phyloP scores from a whole-genome alignment of 2,113 vertebrate species.

The Daubentonia madagascariensis region DNA sequence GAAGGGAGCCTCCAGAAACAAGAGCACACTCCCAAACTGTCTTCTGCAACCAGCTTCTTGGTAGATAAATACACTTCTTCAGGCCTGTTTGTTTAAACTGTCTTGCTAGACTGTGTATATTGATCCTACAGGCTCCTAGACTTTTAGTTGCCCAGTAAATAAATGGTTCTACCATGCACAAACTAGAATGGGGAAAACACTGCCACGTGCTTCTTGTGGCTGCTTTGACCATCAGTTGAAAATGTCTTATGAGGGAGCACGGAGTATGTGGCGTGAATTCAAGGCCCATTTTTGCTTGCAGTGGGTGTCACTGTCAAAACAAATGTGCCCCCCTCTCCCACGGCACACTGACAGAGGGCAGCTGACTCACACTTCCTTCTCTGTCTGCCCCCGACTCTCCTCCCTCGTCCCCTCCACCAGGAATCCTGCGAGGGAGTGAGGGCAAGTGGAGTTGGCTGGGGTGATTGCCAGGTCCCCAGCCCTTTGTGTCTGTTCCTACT shows the following conservation, averaged over 20 bases:
- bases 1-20: not conserved
- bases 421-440: not conserved
- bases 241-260: not conserved
- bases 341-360: not conserved
- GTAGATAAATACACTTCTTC: not conserved
- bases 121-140: not conserved
- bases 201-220: not conserved
- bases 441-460: not conserved
- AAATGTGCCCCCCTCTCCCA: not conserved
- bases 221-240: not conserved
- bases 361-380: not conserved
- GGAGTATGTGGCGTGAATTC: not conserved
- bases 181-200: not conserved
- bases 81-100: not conserved
- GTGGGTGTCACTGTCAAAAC: not conserved
- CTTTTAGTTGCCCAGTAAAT: not conserved
- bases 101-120: not conserved
- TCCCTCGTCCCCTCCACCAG: not conserved
- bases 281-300: not conserved
- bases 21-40: not conserved
- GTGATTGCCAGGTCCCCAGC: not conserved
- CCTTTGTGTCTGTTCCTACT: not conserved
- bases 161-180: not conserved
- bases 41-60: not conserved
- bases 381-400: not conserved